Percentiles rank a stretch among this genome's conserved stretches.
These are phyloP conservation scores for Zaprionus ghesquierei DNA, from an alignment of 1,140 invertebrate species.

Conservation along the genomic window DNA sequence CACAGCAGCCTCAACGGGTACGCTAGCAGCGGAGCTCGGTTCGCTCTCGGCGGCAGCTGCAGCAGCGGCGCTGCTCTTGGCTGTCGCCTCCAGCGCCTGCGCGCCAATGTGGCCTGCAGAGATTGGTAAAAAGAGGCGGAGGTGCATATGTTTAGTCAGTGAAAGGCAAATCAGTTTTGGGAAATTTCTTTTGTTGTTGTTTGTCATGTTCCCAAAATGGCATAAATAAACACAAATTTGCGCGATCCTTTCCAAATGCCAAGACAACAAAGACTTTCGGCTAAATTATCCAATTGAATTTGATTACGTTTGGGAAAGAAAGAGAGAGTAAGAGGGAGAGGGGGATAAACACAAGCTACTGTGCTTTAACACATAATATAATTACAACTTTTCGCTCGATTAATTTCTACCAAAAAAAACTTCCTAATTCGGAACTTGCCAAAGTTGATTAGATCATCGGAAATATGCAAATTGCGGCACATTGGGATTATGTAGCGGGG, in stretches of 20 bases:
- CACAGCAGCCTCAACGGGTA: conserved; percentile 29
- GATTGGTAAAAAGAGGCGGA: neutral
- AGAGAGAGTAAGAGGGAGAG: neutral
- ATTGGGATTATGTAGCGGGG: neutral
- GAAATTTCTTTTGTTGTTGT: neutral
- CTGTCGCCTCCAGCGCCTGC: conserved; percentile 44
- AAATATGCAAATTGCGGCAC: neutral
- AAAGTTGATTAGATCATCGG: neutral
- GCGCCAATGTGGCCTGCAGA: conserved; percentile 47
- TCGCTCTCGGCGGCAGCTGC: conserved; percentile 19
- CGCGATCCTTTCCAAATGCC: neutral
- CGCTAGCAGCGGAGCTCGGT: neutral
- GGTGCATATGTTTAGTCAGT: neutral
- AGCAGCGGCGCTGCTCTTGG: conserved; percentile 46
- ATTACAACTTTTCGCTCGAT: neutral
- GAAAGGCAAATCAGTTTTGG: conserved; percentile 1
- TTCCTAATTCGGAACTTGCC: neutral
- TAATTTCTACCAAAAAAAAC: neutral
- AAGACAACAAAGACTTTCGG: neutral
- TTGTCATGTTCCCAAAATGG: conserved; percentile 2
- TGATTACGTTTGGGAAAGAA: neutral
- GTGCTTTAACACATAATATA: neutral
- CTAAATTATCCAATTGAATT: neutral
- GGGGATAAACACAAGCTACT: neutral
- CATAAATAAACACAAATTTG: neutral